phyloP scores from a whole-genome alignment of 2,113 vertebrate genomes.

The Aegithalos caudatus region DNA sequence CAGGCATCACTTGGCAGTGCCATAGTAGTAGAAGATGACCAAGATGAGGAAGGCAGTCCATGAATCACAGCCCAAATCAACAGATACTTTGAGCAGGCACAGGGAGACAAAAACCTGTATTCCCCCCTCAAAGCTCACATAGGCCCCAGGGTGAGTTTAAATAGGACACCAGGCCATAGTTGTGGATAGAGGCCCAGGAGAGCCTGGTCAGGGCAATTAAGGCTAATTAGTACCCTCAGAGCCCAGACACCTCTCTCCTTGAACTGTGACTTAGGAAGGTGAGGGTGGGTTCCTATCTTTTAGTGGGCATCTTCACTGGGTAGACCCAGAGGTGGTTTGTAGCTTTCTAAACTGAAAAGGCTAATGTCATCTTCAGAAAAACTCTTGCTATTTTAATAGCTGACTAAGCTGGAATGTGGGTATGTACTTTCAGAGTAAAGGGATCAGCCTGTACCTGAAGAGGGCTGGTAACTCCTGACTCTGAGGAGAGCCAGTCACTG shows the following conservation, averaged over 20 bases:
- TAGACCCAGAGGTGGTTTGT: not conserved
- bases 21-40: rapidly evolving
- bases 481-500: not conserved
- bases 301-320: rapidly evolving
- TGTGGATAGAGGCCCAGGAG: not conserved
- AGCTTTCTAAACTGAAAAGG: not conserved
- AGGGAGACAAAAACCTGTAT: rapidly evolving
- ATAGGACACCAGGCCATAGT: not conserved
- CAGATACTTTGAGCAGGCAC: rapidly evolving
- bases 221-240: not conserved
- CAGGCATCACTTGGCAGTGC: not conserved
- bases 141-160: not conserved
- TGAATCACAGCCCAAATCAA: not conserved
- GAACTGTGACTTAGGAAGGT: no score
- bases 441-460: not conserved
- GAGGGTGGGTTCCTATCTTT: rapidly evolving
- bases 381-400: not conserved
- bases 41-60: not conserved
- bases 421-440: not conserved
- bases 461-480: not conserved
- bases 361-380: not conserved
- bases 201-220: not conserved
- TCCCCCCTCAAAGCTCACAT: rapidly evolving
- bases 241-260: not conserved
- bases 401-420: not conserved